Evolutionary conservation across 2,113 vertebrate genomes (phyloP), one percentile per base, ranked within the genome.

Genomic region (Bubo bubo): DNA sequence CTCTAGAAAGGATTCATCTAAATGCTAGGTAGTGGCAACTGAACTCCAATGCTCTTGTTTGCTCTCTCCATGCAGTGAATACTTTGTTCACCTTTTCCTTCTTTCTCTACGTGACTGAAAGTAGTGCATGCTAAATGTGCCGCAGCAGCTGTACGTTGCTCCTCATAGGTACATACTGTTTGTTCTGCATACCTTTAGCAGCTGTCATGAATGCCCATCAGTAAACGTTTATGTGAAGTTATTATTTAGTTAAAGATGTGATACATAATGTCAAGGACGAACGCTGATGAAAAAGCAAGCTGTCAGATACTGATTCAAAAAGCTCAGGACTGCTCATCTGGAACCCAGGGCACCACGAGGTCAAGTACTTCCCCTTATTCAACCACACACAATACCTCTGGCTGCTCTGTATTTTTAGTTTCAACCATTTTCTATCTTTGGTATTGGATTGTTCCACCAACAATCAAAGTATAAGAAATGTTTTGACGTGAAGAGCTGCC

Each of bases 311-410:
- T 63, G 58, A 90, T 88, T 83, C 26, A 76, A 85, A 56, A 75
- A 66, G 58, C 67, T 80, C 62, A 66, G n/a, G 87, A 70, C 71
- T 91, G 91, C 67, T 94, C 93, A 96, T 93, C 86, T 97, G 93
- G 84, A 94, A 90, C 94, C 13, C 35, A 79, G 80, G 86, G 95
- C 4, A 27, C 63, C 72, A 83, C 0, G 2, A 95, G 91, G 84
- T 96, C 91, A 95, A 96, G 84, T 79, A 95, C 91, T 97, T 97
- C 91, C 91, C 89, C 71, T 88, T 83, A 66, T 66, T 96, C 84
- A 95, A 94, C 89, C 94, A 72, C 94, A 91, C 70, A 83, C 62
- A 85, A 76, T 76, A 92, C 86, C 21, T 35, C n/a, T 70, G 58
- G 20, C 79, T 91, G 55, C 58, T 91, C 41, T 55, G 14, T 83